Evolutionary conservation across 1,140 invertebrate species (phyloP).

Genomic region (Saccostrea echinata): DNA sequence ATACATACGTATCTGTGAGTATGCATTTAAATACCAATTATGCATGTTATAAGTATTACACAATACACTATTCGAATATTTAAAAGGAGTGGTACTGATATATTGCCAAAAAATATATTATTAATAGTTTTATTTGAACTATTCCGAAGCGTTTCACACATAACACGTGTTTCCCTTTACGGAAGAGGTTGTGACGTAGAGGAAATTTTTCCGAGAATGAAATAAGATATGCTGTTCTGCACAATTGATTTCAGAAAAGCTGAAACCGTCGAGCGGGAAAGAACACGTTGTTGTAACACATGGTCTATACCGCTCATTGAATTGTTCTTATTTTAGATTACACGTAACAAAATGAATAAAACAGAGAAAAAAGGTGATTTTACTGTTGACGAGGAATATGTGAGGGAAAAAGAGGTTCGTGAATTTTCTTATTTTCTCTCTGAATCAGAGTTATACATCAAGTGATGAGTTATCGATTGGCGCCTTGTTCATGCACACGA

Average conservation of each 20-base stretch:
- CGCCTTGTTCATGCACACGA: not conserved
- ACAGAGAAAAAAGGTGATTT: not conserved
- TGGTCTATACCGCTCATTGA: not conserved
- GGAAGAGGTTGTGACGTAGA: not conserved
- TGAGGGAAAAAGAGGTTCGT: slow-evolving; percentile 7
- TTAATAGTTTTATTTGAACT: too few relatives aligned
- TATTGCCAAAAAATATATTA: too few relatives aligned
- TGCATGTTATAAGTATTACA: too few relatives aligned
- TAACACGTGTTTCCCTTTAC: not conserved
- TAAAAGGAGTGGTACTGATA: too few relatives aligned
- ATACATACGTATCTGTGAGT: too few relatives aligned
- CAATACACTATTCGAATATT: too few relatives aligned
- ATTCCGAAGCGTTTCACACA: too few relatives aligned
- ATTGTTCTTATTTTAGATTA: too few relatives aligned
- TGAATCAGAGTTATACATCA: too few relatives aligned
- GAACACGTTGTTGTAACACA: not conserved
- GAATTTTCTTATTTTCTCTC: not conserved
- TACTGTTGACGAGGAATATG: not conserved
- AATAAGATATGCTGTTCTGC: not conserved
- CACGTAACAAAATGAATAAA: not conserved
- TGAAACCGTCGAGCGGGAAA: not conserved
- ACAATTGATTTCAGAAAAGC: not conserved
- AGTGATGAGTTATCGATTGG: slow-evolving; percentile 1
- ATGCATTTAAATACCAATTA: too few relatives aligned
- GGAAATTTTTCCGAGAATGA: slow-evolving; percentile 17